Conservation (phyloP, 1,140 invertebrate species). For the Leptopilina clavipes region DNA sequence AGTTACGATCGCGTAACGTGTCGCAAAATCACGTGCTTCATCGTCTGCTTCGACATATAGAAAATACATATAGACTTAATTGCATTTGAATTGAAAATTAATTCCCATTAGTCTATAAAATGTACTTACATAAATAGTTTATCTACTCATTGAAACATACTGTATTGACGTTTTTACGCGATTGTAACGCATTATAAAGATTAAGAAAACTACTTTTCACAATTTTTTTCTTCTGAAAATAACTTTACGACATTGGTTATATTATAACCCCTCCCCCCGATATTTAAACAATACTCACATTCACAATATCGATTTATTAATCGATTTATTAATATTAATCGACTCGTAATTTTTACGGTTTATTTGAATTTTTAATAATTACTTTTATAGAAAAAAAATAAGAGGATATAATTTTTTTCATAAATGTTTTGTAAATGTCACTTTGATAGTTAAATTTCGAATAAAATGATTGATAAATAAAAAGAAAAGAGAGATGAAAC, state of each 20-base stretch:
- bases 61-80: not conserved
- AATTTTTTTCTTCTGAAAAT: not conserved
- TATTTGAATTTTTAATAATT: too few relatives aligned
- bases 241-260: not conserved
- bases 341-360: too few relatives aligned
- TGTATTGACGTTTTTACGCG: not conserved
- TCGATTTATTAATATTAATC: not conserved
- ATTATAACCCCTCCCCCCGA: not conserved
- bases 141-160: not conserved
- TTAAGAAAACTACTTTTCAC: not conserved
- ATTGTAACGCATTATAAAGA: not conserved
- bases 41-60: not conserved
- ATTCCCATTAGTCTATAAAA: slow-evolving; percentile 12
- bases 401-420: too few relatives aligned
- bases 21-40: slow-evolving; percentile 11
- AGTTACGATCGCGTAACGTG: slow-evolving; percentile 22
- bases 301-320: not conserved
- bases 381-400: too few relatives aligned
- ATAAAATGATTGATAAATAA: not conserved
- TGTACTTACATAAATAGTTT: not conserved
- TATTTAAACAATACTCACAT: not conserved
- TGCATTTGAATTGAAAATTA: slow-evolving; percentile 15
- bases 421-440: too few relatives aligned
- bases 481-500: not conserved
- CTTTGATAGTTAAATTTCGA: not conserved